Base-by-base conservation (phyloP, 2,888 invertebrate genomes). In the Lucinisca nassula region DNA sequence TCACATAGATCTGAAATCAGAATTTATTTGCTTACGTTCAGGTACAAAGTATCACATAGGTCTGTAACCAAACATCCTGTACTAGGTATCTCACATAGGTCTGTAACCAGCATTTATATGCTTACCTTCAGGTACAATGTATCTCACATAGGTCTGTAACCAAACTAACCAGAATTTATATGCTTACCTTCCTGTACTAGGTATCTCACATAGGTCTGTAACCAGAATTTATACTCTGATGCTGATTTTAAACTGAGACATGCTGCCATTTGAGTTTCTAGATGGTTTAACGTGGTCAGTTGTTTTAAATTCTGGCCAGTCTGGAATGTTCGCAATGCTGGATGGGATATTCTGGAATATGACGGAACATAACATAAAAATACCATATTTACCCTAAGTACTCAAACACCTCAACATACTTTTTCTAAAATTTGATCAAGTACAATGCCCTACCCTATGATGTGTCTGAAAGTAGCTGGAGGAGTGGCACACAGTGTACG, bases 61-160 rank as follows among this genome's bases (percentile, higher is more conserved):
- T n/a, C n/a, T n/a, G n/a, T n/a, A n/a, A 67, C 67, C 2, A 3
- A 98, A 98, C 98, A 96, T 98, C 97, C 90, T 97, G 97, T 40
- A 97, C 97, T 74, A 97, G 95, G 94, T 97, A 97, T 51, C 97
- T 96, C 32, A 97, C 97, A 74, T 97, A 96, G 4, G 97, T 97
- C 92, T 97, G 95, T 87, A 98, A 95, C 98, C 98, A 98, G 96
- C 98, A 98, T 24, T 97, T 97, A 96, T 98, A 98, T 96, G 98
- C 98, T 0, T n/a, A n/a, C n/a, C n/a, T n/a, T n/a, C n/a, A n/a
- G n/a, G n/a, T n/a, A n/a, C n/a, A n/a, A n/a, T n/a, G n/a, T n/a
- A n/a, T n/a, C n/a, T n/a, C 45, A 45, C 45, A 45, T 45, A 45
- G 17, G 45, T 45, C 45, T 45, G 45, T 17, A 45, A 17, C 45